phyloP scores from a whole-genome alignment of 2,797 vertebrate genomes.

The Syngnathus rostellatus region DNA sequence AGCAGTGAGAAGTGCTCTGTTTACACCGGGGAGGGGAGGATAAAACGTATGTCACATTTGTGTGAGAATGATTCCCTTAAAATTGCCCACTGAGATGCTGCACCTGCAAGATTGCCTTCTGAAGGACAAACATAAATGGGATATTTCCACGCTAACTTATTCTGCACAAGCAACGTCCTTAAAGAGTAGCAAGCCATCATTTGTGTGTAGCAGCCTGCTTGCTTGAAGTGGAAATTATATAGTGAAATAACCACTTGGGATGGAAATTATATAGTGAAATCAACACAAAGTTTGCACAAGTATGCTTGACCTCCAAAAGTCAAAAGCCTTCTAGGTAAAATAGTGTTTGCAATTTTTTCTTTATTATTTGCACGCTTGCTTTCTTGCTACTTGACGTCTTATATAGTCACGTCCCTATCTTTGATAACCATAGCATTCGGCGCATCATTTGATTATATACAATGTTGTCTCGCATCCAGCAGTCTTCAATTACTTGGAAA shows the following conservation, averaged over 20 bases:
- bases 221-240: background rate
- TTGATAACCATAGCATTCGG: background rate
- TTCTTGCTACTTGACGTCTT: background rate
- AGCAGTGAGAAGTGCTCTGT: background rate
- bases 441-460: background rate
- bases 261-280: background rate
- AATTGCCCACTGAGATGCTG: background rate
- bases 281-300: background rate
- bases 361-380: background rate
- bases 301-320: background rate
- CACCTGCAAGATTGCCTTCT: conserved; percentile 7
- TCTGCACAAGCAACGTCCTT: background rate
- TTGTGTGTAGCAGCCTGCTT: background rate
- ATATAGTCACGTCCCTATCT: background rate
- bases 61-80: background rate
- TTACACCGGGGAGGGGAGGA: background rate
- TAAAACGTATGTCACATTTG: conserved; percentile 8
- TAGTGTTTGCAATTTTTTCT: background rate
- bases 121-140: conserved; percentile 5
- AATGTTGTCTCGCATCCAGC: background rate
- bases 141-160: conserved; percentile 8
- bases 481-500: background rate
- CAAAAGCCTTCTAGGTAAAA: background rate
- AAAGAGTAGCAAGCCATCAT: background rate
- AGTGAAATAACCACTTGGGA: background rate